Base-by-base conservation (phyloP, 2,113 vertebrate species). In the Raja brachyura region DNA sequence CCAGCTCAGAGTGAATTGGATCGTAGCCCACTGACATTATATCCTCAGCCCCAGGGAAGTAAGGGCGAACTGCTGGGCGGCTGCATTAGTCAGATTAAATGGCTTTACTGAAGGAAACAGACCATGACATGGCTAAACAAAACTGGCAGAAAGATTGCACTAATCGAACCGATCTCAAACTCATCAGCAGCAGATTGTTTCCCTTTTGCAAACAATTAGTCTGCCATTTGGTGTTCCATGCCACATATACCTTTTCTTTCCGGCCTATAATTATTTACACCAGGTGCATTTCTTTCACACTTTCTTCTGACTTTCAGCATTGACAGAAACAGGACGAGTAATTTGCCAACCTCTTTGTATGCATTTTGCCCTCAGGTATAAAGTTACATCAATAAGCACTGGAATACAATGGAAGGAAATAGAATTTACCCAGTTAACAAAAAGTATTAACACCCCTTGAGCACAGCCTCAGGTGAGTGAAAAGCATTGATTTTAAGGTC, bases 121-220 rank as follows among this genome's bases (percentile, higher is more conserved):
- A 97, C 96, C 96, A 93, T 97, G 97, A 97, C 96, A 97, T 96
- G 95, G 93, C 94, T 94, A 94, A 95, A 96, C 95, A 96, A 96
- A 94, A 95, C 95, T 94, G 93, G 75, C 93, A 93, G 93, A 92
- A 92, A 74, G 90, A 73, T 73, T 92, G 63, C 90, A 48, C 28
- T 74, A 92, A 92, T 90, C 88, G 88, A 92, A 48, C 90, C 9
- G 33, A 73, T 74, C 68, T 92, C 90, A 73, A 92, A 54, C 90
- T 92, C 90, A 73, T 92, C 90, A 92, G 90, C 90, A 92, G 66
- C 90, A 78, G 93, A 93, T 94, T 93, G 0, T 93, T 79, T 48
- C 93, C 85, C 79, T 85, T 79, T 85, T 59, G 93, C 75, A 93
- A 94, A 68, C 93, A 93, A 94, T 70, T 94, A 94, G 93, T 93